Base-by-base conservation (phyloP, 2,113 vertebrate species). In the Petaurus breviceps region DNA sequence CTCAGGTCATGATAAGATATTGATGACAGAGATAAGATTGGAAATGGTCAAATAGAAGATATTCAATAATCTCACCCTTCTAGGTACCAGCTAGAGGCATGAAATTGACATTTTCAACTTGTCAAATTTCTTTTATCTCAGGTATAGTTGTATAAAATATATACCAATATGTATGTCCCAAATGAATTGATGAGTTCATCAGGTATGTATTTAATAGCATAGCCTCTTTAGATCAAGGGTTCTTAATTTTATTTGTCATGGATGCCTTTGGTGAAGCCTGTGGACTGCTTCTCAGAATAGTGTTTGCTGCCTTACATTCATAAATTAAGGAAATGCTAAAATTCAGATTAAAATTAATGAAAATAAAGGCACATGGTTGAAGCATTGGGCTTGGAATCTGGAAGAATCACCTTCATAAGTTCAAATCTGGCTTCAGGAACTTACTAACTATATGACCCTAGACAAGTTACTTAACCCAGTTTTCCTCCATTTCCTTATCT, bases 141-240 rank as follows among this genome's bases (percentile, higher is more conserved):
- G 61, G 12, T n/a, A 14, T n/a, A 77, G 37, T n/a, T n/a, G 14
- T 19, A n/a, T 77, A 77, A 77, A 19, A 77, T 77, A n/a, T 8
- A 84, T 43, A 22, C 16, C 1, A 84, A 22, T 84, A 43, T 43
- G 37, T 5, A 84, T 43, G 16, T 84, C n/a, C 8, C 28, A 93
- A 96, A 91, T 26, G 55, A 31, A 94, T 92, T 55, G 90, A 53
- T 61, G 7, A 77, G 22, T 90, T 43, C 50, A 61, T 94, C 28
- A 2, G 49, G 1, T 92, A 43, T 51, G 4, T 92, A 57, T 54
- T 94, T 94, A 57, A 49, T 10, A 51, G 90, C 46, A 54, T 77
- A 25, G 51, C 95, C 90, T 68, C 51, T 93, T 94, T 54, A 47
- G 52, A 96, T 31, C 91, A 90, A 93, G 77, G 43, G 92, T 24